Percentiles rank a stretch among this genome's conserved stretches.
phyloP scores from a whole-genome alignment of 2,888 invertebrate species.

The Bombylius major region DNA sequence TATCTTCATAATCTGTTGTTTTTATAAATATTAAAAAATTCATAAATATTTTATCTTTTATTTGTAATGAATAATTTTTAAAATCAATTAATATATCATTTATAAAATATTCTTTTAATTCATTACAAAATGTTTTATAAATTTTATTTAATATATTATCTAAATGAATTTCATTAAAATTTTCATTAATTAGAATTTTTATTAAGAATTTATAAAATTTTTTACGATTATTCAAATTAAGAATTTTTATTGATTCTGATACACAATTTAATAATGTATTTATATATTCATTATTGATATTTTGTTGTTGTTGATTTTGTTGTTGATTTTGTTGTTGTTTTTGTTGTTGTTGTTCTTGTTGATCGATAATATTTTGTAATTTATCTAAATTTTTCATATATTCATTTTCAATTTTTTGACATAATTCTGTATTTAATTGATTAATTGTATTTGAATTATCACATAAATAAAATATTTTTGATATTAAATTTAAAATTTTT shows the following conservation, averaged over 20 bases:
- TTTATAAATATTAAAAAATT: slow-evolving; percentile 2
- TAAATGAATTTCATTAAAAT: slow-evolving; percentile 14
- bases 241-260: slow-evolving; percentile 36
- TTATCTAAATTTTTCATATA: slow-evolving; percentile 2
- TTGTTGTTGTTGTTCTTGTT: neutral
- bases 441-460: slow-evolving; percentile 1
- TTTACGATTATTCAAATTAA: slow-evolving; percentile 39
- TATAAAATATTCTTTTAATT: slow-evolving; percentile 3
- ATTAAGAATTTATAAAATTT: slow-evolving; percentile 43
- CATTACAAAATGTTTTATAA: slow-evolving; percentile 35
- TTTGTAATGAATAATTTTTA: neutral
- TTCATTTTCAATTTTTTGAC: slow-evolving; percentile 6
- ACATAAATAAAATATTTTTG: slow-evolving; percentile 1
- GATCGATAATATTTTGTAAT: neutral
- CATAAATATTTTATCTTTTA: neutral
- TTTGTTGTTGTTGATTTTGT: neutral
- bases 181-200: slow-evolving; percentile 36
- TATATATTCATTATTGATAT: slow-evolving; percentile 34
- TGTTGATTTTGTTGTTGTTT: neutral
- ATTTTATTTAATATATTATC: slow-evolving; percentile 38
- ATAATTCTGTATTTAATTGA: slow-evolving; percentile 6
- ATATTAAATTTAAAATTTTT: slow-evolving; percentile 1
- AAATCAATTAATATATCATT: neutral
- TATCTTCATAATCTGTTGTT: slow-evolving; percentile 21
- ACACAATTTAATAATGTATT: slow-evolving; percentile 42